Conservation (phyloP, 2,888 invertebrate genomes). For the Tipula unca region DNA sequence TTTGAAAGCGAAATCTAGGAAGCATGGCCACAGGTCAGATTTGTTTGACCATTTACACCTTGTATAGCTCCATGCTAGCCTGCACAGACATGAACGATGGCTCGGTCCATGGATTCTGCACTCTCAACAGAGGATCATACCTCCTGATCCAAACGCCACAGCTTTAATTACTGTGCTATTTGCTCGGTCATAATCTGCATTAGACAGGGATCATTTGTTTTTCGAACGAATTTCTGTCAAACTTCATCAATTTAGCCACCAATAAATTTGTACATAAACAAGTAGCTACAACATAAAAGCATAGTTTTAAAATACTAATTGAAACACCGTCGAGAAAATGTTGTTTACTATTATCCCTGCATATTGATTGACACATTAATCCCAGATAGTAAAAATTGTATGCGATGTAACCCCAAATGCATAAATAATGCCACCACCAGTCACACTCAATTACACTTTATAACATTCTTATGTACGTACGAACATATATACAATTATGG, state of each 20-base stretch:
- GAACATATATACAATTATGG: background rate
- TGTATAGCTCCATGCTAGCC: no score
- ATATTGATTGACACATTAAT: background rate
- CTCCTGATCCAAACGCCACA: no score
- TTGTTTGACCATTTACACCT: no score
- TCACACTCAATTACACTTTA: background rate
- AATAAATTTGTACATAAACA: background rate
- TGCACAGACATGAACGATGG: no score
- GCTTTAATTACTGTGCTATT: no score
- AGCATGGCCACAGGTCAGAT: no score
- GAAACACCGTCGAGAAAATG: background rate
- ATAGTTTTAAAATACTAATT: background rate
- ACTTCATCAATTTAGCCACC: background rate
- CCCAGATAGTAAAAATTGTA: background rate
- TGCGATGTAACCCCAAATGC: background rate
- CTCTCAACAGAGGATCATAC: no score
- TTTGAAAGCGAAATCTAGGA: no score
- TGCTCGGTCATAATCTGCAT: no score
- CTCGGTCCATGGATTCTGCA: no score
- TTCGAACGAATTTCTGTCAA: background rate
- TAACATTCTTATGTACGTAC: background rate
- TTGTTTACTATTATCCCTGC: background rate
- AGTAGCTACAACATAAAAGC: background rate
- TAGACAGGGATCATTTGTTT: background rate
- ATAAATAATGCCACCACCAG: background rate